A percentile compares a stretch with the other conserved stretches of the same genome.
These are phyloP conservation scores for Hirtodrosophila confusa DNA, from an alignment of 2,888 invertebrate species.

Conservation along the genomic window DNA sequence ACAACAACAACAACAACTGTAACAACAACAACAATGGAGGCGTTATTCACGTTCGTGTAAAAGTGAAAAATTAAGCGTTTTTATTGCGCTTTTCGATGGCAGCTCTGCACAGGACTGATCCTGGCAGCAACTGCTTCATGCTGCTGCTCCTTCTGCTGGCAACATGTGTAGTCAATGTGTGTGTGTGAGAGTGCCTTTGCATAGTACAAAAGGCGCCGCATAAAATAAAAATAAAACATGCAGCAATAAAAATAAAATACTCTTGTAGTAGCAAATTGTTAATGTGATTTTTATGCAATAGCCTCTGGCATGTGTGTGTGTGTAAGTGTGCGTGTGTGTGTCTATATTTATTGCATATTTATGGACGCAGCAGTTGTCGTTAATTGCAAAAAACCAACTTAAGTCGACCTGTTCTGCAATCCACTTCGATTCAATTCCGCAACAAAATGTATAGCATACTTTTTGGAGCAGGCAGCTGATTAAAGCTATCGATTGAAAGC, in stretches of 20 bases:
- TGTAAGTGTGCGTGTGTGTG: slow-evolving; percentile 12
- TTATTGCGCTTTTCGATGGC: slow-evolving; percentile 74
- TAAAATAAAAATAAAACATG: slow-evolving; percentile 78
- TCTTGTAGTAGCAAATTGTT: slow-evolving; percentile 79
- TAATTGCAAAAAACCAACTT: slow-evolving; percentile 57
- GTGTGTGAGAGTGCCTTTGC: slow-evolving; percentile 50
- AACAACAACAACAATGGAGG: slow-evolving; percentile 29
- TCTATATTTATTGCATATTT: slow-evolving; percentile 67
- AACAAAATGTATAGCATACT: too few relatives aligned
- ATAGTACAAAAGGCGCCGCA: slow-evolving; percentile 60
- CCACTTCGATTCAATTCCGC: background rate
- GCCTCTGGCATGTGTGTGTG: slow-evolving; percentile 9
- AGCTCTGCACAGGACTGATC: slow-evolving; percentile 48
- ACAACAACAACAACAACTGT: slow-evolving; percentile 12
- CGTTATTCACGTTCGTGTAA: slow-evolving; percentile 63
- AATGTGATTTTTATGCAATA: slow-evolving; percentile 80
- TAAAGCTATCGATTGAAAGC: slow-evolving; percentile 57
- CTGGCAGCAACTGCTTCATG: slow-evolving; percentile 24
- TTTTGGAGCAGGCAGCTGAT: slow-evolving; percentile 14
- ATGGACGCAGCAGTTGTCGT: slow-evolving; percentile 65
- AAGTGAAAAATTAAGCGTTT: slow-evolving; percentile 80
- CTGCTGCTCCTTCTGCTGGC: slow-evolving; percentile 49
- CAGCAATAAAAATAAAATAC: slow-evolving; percentile 81
- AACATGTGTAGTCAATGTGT: slow-evolving; percentile 70
- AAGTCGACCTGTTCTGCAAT: slow-evolving; percentile 12